Percentiles rank a stretch among this genome's conserved stretches.
These are phyloP conservation scores for Xiphorhynchus erythropygius DNA, from an alignment of 2,797 vertebrate species.

Conservation along the genomic window DNA sequence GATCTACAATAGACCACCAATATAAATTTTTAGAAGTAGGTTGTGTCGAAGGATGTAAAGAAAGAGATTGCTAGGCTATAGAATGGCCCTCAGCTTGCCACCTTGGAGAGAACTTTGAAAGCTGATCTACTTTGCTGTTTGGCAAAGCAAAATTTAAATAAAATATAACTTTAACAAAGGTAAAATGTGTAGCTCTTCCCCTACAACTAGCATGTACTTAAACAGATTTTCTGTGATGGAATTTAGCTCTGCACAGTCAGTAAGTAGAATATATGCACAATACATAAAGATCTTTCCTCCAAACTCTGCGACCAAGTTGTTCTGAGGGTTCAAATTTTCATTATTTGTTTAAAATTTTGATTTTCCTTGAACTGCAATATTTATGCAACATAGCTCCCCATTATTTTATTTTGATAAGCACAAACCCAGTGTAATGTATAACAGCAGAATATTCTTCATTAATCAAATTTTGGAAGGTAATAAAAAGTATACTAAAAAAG, in stretches of 20 bases:
- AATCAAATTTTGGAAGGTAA: background rate
- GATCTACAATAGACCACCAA: no score
- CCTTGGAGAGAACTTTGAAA: background rate
- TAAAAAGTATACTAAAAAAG: background rate
- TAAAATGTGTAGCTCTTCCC: background rate
- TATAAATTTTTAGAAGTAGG: background rate
- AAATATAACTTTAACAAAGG: background rate
- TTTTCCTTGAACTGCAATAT: background rate
- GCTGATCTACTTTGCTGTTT: background rate
- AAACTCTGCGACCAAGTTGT: background rate
- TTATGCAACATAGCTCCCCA: background rate
- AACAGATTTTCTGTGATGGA: background rate
- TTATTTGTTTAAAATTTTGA: background rate
- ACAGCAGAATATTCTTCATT: background rate
- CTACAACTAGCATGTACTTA: background rate
- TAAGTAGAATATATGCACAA: background rate
- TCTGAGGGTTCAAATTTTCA: background rate
- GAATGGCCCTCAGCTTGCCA: fast-evolving
- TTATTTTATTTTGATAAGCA: background rate
- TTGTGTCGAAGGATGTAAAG: background rate
- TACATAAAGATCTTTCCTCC: background rate
- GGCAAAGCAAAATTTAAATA: background rate
- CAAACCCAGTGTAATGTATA: background rate
- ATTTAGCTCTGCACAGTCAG: background rate
- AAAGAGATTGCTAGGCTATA: background rate